Conservation (phyloP, 35 echinoderm and acorn worm genomes). For the Heliocidaris tuberculata region DNA sequence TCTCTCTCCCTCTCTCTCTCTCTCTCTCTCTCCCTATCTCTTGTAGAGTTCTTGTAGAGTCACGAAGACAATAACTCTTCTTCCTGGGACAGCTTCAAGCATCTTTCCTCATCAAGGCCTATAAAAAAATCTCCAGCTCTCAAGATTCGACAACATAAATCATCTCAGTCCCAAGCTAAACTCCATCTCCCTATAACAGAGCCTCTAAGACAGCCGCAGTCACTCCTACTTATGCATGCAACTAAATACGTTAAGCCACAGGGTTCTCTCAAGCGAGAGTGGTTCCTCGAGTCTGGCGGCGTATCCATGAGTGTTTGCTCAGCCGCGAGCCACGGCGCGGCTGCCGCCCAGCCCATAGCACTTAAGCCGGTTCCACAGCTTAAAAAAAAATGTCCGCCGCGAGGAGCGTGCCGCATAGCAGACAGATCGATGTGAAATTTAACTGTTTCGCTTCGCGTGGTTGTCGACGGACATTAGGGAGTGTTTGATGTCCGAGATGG, state of each 20-base stretch:
- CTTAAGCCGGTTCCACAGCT: conserved; percentile 1
- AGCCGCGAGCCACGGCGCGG: neutral
- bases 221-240: conserved; percentile 15
- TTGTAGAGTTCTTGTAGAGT: neutral
- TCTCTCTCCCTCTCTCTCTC: neutral
- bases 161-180: neutral
- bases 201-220: neutral
- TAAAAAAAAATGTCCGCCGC: neutral
- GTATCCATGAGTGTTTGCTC: neutral
- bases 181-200: neutral
- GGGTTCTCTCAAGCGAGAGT: neutral
- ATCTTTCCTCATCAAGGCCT: neutral
- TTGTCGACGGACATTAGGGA: neutral
- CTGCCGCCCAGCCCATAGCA: neutral
- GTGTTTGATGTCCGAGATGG: neutral
- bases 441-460: neutral
- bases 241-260: neutral
- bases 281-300: neutral
- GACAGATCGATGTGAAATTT: neutral
- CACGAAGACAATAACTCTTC: neutral
- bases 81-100: neutral
- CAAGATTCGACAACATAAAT: neutral
- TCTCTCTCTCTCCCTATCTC: neutral
- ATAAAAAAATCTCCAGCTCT: neutral
- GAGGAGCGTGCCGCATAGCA: neutral